Base-by-base conservation (phyloP, 2,797 vertebrate genomes). In the Etheostoma nigrum region DNA sequence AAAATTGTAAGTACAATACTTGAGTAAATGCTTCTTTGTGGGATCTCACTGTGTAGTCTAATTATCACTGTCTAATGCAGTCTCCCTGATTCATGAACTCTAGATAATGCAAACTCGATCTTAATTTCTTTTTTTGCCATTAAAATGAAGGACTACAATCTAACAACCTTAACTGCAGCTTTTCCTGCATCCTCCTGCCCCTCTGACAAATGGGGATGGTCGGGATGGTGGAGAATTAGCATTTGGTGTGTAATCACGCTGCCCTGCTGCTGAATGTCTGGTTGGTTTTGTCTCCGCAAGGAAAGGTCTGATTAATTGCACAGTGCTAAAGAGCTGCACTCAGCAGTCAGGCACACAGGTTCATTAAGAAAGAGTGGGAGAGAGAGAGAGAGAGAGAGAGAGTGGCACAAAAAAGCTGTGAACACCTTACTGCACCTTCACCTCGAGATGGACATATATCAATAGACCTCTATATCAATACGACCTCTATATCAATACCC, bases 231-330 rank as follows among this genome's bases (percentile, higher is more conserved):
- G 66, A 78, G 73, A 69, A 89, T 92, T 90, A 87, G 82, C 87
- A 87, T 94, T 90, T 21, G 51, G 76, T 74, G 81, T 89, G 89
- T 89, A 91, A 90, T 91, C 86, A 82, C 78, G 73, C 75, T 74
- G 82, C 75, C 83, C 86, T 72, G 80, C 88, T 84, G 86, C 86
- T 83, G 83, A 74, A 89, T 84, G 90, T 90, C 90, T 90, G 78
- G 57, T 87, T 81, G 83, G 78, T 82, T 93, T 92, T 64, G 64
- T 89, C 86, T 87, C 88, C 5, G 76, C 84, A 59, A 89, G 88
- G 91, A 92, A 92, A 92, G 79, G 79, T 90, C 86, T 93, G 93
- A 95, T 95, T 94, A 95, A 95, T 94, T 90, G 89, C 79, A 76
- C 66, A 53, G 87, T 63, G 89, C 87, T 94, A 91, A 94, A 94